Evolutionary conservation across 2,888 invertebrate species (phyloP).

Genomic region (Balanococcus diminutus): DNA sequence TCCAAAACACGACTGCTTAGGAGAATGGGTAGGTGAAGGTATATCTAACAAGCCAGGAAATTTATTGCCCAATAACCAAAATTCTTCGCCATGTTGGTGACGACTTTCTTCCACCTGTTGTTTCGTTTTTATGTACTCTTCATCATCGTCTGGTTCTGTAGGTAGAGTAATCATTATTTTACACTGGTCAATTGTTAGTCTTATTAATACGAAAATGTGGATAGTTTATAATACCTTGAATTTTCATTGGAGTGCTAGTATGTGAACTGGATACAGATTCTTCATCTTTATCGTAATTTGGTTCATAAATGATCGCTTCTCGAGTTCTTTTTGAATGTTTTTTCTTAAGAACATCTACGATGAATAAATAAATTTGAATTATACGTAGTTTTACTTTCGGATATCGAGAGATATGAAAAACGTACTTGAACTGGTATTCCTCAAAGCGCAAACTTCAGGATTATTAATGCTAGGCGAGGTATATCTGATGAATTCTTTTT

Average conservation of each 20-base stretch:
- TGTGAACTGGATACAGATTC: neutral
- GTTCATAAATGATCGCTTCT: slow-evolving; percentile 53
- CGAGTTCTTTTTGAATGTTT: slow-evolving; percentile 21
- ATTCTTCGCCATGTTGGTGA: slow-evolving; percentile 66
- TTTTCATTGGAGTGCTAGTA: slow-evolving; percentile 19
- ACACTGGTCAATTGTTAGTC: neutral
- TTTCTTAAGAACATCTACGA: neutral
- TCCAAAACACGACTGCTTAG: neutral
- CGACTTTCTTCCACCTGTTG: slow-evolving; percentile 67
- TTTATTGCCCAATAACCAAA: slow-evolving; percentile 65
- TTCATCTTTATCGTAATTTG: slow-evolving; percentile 58
- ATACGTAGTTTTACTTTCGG: too few species aligned
- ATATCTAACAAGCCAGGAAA: neutral
- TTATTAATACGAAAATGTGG: neutral
- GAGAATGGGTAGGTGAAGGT: neutral
- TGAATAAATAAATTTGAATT: neutral
- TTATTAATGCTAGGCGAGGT: slow-evolving; percentile 41
- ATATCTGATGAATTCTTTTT: slow-evolving; percentile 60
- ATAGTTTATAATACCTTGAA: slow-evolving; percentile 26
- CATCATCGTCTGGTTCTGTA: slow-evolving; percentile 22
- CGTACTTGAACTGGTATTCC: slow-evolving; percentile 12
- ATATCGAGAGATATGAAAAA: neutral
- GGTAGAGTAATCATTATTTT: neutral
- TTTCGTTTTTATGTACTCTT: slow-evolving; percentile 67
- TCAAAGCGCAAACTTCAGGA: slow-evolving; percentile 12